phyloP scores from a whole-genome alignment of 2,113 vertebrate genomes.

The Azemiops feae region DNA sequence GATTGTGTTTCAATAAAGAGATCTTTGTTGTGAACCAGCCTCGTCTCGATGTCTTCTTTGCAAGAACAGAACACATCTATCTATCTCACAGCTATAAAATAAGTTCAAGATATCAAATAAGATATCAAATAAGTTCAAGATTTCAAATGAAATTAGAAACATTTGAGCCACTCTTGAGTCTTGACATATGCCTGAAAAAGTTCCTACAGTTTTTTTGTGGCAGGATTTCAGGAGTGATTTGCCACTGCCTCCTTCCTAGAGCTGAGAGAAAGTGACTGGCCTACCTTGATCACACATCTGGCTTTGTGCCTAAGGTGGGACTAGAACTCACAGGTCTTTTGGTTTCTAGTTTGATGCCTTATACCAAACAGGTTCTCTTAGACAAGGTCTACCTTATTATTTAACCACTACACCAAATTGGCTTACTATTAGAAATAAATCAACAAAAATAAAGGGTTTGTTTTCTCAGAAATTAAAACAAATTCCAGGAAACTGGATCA shows the following conservation, averaged over 20 bases:
- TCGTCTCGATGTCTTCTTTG: too few species aligned
- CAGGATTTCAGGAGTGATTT: background rate
- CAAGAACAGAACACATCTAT: too few species aligned
- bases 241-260: background rate
- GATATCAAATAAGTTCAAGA: background rate
- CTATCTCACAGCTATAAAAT: too few species aligned
- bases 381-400: background rate
- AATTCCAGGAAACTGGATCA: background rate
- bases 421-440: background rate
- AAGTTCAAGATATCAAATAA: too few species aligned
- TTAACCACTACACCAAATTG: background rate
- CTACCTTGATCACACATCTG: too few species aligned
- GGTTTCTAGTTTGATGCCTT: background rate
- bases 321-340: too few species aligned
- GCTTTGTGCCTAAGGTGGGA: too few species aligned
- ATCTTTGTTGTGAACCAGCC: too few species aligned
- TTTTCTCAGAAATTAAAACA: background rate
- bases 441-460: background rate
- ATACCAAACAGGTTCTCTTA: background rate
- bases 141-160: background rate
- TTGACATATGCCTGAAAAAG: background rate
- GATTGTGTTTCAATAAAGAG: too few species aligned
- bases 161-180: background rate
- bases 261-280: too few species aligned
- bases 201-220: background rate